A percentile compares a stretch with the other conserved stretches of the same genome.
Conservation (phyloP, 2,113 vertebrate genomes). For the Oreochromis tanganicae region DNA sequence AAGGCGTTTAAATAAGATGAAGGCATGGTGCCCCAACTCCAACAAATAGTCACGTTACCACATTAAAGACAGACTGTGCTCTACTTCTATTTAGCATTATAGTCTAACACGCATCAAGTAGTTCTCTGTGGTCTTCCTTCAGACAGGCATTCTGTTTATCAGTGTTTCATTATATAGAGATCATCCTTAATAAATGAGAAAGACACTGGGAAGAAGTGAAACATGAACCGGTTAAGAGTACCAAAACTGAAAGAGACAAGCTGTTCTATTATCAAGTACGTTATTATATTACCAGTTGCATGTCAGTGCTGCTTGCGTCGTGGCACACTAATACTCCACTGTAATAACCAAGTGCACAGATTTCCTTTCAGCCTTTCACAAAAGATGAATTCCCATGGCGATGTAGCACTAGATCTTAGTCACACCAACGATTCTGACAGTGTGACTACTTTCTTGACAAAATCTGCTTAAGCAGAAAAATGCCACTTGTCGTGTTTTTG, state of each 20-base stretch:
- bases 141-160: not conserved
- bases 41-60: conserved; percentile 37
- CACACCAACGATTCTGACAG: not conserved
- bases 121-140: not conserved
- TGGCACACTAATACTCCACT: not conserved
- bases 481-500: not conserved
- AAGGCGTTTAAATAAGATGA: conserved; percentile 37
- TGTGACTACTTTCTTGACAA: not conserved
- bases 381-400: not conserved
- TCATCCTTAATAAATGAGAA: not conserved
- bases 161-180: not conserved
- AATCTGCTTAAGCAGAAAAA: not conserved
- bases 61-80: conserved; percentile 42
- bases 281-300: not conserved
- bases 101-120: not conserved
- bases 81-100: conserved; percentile 27
- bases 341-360: not conserved
- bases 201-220: not conserved
- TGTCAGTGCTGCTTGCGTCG: not conserved
- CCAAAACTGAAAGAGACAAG: not conserved
- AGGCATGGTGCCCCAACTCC: conserved; percentile 24
- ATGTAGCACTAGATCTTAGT: not conserved
- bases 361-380: not conserved
- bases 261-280: not conserved
- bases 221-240: not conserved